These are phyloP conservation scores for Albula glossodonta DNA, from an alignment of 2,113 vertebrate species.

Conservation along the genomic window DNA sequence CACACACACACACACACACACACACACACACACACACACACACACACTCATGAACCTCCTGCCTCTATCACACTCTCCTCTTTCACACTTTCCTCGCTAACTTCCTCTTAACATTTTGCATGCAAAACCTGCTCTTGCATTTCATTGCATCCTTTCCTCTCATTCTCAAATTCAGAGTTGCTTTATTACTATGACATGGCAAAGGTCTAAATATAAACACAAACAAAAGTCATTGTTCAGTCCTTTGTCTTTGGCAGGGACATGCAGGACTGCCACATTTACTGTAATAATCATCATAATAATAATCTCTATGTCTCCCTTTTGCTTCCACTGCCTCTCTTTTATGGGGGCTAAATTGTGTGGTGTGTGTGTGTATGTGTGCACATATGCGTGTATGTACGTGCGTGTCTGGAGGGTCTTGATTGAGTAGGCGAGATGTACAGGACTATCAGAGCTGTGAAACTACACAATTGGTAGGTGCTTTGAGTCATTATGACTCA, in stretches of 20 bases:
- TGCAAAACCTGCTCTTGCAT: slow-evolving; percentile 33
- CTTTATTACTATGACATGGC: too few species aligned
- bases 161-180: too few species aligned
- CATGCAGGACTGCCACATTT: too few species aligned
- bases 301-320: background rate
- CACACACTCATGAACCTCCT: background rate
- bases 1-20: slow-evolving; percentile 5
- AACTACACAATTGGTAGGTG: too few species aligned
- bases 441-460: too few species aligned
- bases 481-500: too few species aligned
- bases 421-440: too few species aligned
- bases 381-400: background rate
- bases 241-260: too few species aligned
- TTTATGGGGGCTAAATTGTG: background rate
- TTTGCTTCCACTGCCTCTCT: background rate
- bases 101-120: slow-evolving; percentile 27
- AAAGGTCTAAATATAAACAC: too few species aligned
- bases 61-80: slow-evolving; percentile 38
- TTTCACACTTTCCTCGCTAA: background rate
- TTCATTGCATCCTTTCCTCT: background rate
- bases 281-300: background rate
- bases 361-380: slow-evolving; percentile 8
- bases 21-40: slow-evolving; percentile 17
- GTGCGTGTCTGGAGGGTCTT: background rate
- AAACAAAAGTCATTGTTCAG: too few species aligned